phyloP scores from a whole-genome alignment of 2,113 vertebrate genomes.

The Nothocercus nigrocapillus region DNA sequence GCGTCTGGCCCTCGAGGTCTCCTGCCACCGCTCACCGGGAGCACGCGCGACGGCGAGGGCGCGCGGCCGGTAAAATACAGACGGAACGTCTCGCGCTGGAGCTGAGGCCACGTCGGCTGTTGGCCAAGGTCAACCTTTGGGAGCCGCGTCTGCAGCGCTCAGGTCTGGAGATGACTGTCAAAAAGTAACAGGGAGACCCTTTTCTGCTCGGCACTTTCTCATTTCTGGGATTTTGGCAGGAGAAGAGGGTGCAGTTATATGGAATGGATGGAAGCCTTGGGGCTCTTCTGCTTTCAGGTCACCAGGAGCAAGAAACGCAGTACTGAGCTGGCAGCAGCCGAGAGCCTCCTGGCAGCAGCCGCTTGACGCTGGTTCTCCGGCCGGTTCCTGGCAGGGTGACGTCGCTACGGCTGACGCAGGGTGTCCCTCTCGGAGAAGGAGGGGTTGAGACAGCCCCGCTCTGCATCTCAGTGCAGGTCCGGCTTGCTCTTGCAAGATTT shows the following conservation, averaged over 20 bases:
- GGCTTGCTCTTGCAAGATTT: neutral
- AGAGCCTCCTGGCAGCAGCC: accelerated
- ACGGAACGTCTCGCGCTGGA: neutral
- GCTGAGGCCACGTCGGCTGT: neutral
- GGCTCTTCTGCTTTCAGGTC: neutral
- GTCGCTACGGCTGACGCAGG: neutral
- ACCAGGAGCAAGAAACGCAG: neutral
- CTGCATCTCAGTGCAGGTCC: neutral
- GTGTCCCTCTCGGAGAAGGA: neutral
- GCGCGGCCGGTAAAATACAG: neutral
- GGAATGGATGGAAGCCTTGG: neutral
- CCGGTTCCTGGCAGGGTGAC: neutral
- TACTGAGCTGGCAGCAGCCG: neutral
- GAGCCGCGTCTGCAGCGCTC: neutral
- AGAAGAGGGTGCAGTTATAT: neutral
- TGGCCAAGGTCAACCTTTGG: neutral
- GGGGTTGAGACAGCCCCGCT: neutral
- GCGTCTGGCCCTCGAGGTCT: neutral
- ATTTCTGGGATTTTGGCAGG: neutral
- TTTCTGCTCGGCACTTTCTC: neutral
- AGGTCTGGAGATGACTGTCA: neutral
- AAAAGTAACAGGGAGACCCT: neutral
- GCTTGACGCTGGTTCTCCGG: neutral
- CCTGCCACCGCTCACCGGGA: neutral
- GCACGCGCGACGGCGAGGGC: neutral